Percentiles rank a stretch among this genome's conserved stretches.
Evolutionary conservation across 2,797 vertebrate genomes (phyloP).

Genomic region (Cyclura pinguis): DNA sequence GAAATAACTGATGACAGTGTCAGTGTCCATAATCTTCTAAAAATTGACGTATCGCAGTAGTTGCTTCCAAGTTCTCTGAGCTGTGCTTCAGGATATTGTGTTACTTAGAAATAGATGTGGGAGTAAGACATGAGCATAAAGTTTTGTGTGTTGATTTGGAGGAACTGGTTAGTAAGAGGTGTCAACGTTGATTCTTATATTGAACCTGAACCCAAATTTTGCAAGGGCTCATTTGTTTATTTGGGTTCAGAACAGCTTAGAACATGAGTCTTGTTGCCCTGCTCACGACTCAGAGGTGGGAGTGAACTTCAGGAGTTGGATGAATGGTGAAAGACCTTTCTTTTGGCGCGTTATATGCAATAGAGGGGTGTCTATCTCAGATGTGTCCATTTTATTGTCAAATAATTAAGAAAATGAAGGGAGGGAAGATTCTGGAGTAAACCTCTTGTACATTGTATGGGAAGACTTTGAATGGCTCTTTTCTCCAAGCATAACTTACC

Average conservation of each 20-base stretch:
- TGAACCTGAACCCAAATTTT: neutral
- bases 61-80: neutral
- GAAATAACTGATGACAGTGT: conserved; percentile 55
- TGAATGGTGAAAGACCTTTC: neutral
- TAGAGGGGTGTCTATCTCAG: no score
- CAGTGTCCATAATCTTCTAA: conserved; percentile 56
- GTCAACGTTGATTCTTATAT: no score
- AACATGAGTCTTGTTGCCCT: neutral
- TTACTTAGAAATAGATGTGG: neutral
- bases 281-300: neutral
- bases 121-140: neutral
- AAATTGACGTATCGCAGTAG: conserved; percentile 19
- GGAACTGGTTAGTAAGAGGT: neutral
- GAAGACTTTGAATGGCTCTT: no score
- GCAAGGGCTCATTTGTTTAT: neutral
- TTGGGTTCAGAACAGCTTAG: neutral
- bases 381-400: no score
- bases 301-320: neutral
- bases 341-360: neutral
- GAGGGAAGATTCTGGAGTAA: no score
- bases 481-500: no score
- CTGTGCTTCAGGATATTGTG: neutral
- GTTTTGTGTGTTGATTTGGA: neutral
- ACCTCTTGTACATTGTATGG: no score
- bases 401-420: no score